A percentile compares a stretch with the other conserved stretches of the same genome.
phyloP scores from a whole-genome alignment of 2,888 invertebrate genomes.

The Drosophila subsilvestris region DNA sequence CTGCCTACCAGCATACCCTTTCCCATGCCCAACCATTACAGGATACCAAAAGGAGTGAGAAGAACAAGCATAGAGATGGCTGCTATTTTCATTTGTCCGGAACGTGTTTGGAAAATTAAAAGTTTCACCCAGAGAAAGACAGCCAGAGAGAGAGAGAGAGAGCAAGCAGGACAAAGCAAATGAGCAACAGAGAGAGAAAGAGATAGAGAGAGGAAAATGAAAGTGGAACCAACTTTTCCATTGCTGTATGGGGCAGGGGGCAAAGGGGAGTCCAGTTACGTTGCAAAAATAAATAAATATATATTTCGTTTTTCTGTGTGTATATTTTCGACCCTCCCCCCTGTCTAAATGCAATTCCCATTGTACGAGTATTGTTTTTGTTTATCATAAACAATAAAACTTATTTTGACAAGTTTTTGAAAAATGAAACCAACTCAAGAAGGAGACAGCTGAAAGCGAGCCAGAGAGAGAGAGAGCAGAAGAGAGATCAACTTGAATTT shows the following conservation, averaged over 20 bases:
- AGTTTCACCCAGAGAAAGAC: constrained; percentile 42
- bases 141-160: constrained; percentile 27
- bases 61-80: constrained; percentile 31
- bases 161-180: constrained; percentile 65
- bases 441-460: background rate
- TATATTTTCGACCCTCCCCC: background rate
- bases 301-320: constrained; percentile 13
- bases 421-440: constrained; percentile 57
- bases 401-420: constrained; percentile 71
- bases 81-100: constrained; percentile 72
- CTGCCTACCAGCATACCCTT: constrained; percentile 3
- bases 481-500: constrained; percentile 44
- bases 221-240: constrained; percentile 57
- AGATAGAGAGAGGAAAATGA: constrained; percentile 52
- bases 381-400: constrained; percentile 77
- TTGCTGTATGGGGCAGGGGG: constrained; percentile 7
- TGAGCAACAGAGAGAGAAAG: constrained; percentile 2
- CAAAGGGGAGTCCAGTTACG: constrained; percentile 35
- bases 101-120: constrained; percentile 78
- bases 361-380: constrained; percentile 46
- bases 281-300: constrained; percentile 58
- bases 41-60: constrained; percentile 7
- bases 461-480: background rate
- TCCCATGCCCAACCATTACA: background rate
- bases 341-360: constrained; percentile 32